Base-by-base conservation (phyloP, 2,797 vertebrate genomes). In the Picus viridis region DNA sequence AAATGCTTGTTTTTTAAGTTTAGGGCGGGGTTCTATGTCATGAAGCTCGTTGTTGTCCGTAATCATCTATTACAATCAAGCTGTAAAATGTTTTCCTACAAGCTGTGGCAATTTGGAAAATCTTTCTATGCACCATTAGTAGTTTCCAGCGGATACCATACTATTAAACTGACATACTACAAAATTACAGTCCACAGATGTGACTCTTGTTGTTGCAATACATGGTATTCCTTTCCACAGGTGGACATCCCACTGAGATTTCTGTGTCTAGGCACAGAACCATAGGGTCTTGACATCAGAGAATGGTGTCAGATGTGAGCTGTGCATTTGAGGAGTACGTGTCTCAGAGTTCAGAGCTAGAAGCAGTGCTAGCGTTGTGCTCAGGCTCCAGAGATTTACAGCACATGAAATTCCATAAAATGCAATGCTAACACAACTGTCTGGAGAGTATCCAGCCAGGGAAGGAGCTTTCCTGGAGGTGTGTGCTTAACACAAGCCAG, bases 401-500 rank as follows among this genome's bases (percentile, higher is more conserved):
- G 63, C 26, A 23, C 43, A 56, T 63, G 57, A 73, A 43, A 12
- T 76, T 57, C 30, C 49, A 70, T 88, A 91, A 93, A 91, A 88
- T 27, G 29, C 63, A 84, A 76, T 30, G 39, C 29, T 86, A 76
- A 81, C 78, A 72, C 8, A 69, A 53, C 64, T 0, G 0, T 73
- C 83, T 93, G 92, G 86, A 93, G 39, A 90, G 6, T 32, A 88
- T 79, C 80, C 86, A 96, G 68, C 34, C 67, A 70, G 34, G n/a
- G 39, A 94, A 57, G 17, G 53, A 82, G 56, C 51, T 85, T 51
- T 89, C 26, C 73, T 62, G 63, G 68, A 77, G 12, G 61, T 78
- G n/a, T 47, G 47, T 63, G 86, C 63, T 39, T 78, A 43, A 93
- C 63, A 72, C 10, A 91, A 91, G 15, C 11, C 68, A 84, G 63